Evolutionary conservation across 2,797 vertebrate genomes (phyloP), one percentile per base, ranked within the genome.

Genomic region (Pseudomugil tenellus): DNA sequence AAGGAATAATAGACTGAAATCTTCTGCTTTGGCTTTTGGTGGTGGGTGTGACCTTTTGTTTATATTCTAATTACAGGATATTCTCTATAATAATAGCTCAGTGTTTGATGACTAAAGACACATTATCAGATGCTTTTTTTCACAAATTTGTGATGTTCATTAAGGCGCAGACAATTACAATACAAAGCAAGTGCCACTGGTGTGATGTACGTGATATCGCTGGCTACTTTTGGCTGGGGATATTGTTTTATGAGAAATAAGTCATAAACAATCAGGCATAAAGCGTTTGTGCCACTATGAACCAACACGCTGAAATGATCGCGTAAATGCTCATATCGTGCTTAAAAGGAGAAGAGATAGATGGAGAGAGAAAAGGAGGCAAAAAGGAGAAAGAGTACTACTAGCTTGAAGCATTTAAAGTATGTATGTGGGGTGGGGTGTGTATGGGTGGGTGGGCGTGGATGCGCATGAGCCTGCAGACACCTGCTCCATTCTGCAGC

Each of bases 401-500:
- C 77, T 74, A 73, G 85, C 75, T 84, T 80, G 81, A 72, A 66
- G 68, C 67, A 56, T 71, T 51, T 63, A 67, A 66, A 67, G 70
- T 72, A 43, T 73, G 48, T 75, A 55, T 60, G 55, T 73, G 64
- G 56, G 67, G 59, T 65, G 58, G 63, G 70, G 61, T 61, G 53
- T 59, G 35, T 66, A 53, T 64, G 66, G 63, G 46, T 63, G 65
- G 23, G 56, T 70, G 67, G 67, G 56, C 69, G 59, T 75, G 79
- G 72, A n/a, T 58, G 68, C 67, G 74, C 43, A 60, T 78, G 75
- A 70, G 87, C 76, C 77, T 81, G 78, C 84, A 90, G 91, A 92
- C 94, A 93, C 93, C 92, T 93, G 93, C 92, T 93, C 88, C 89
- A 91, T 91, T 92, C 90, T 87, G 83, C 87, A 89, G 88, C 91